Evolutionary conservation across 2,888 invertebrate species (phyloP), one percentile per base, ranked within the genome.

Genomic region (Lobophora halterata): DNA sequence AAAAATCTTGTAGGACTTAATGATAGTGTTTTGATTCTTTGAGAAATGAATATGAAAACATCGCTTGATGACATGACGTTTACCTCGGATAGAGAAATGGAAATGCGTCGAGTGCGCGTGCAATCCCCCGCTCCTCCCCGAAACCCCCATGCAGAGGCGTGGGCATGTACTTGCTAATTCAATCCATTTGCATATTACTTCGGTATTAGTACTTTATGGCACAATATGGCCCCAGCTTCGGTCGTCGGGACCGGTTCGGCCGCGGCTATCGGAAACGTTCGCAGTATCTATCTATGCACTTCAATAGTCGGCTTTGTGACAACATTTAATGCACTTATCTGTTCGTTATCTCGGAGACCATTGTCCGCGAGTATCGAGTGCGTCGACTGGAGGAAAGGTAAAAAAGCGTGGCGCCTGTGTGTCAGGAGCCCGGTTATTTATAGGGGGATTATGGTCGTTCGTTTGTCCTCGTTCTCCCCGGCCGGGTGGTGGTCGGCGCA

Each of bases 331-430:
- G 48, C 48, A 35, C 44, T 50, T 46, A 52, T 46, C 50, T 40
- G 44, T 31, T 31, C 24, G 39, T 35, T 50, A 50, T 50, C 48
- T 38, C 21, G 14, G 14, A 1, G 25, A n/a, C 37, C 41, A 49
- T 49, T 35, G 43, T 35, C 32, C 47, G 47, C 61, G 59, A 74
- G 71, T 67, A 77, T 72, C 72, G 52, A 56, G 55, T 42, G 47
- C 35, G 40, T 41, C 33, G 27, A 46, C 58, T 59, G 65, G 56
- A 55, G 16, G 18, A 6, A 26, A 35, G 26, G 41, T 25, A 73
- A 74, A 76, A 71, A 68, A 59, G 51, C 61, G 65, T 79, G 83
- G 83, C 82, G 83, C 83, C 83, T 77, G 71, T 65, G 65, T 71
- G 70, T 77, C 78, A 75, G 65, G 70, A 69, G 68, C 66, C 65